phyloP scores from a whole-genome alignment of 2,888 invertebrate species.

The Aporophyla nigra region DNA sequence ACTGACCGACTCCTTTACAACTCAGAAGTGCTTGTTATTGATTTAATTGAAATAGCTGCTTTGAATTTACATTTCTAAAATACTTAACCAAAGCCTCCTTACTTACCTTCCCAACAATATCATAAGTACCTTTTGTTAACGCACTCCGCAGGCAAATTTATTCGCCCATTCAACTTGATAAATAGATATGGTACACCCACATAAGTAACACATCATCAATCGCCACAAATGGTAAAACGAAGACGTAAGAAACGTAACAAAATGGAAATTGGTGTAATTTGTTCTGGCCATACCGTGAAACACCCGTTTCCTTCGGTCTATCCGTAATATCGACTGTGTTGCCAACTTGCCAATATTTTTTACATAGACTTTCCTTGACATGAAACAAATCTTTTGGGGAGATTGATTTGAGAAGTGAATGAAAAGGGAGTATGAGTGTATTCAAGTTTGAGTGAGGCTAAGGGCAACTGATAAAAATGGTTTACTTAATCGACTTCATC shows the following conservation, averaged over 20 bases:
- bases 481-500: too few species aligned
- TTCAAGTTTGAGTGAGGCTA: not conserved
- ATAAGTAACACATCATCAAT: conserved; percentile 70
- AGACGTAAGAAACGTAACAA: conserved; percentile 69
- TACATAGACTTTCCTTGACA: conserved; percentile 48
- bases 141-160: conserved; percentile 32
- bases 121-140: conserved; percentile 13
- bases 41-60: too few species aligned
- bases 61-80: not conserved
- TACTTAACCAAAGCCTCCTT: not conserved
- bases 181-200: conserved; percentile 61
- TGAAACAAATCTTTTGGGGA: conserved; percentile 49
- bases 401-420: conserved; percentile 49
- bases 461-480: too few species aligned
- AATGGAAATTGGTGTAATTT: conserved; percentile 81
- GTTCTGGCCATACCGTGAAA: conserved; percentile 77
- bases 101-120: not conserved
- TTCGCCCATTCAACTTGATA: conserved; percentile 58
- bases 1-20: not conserved
- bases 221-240: conserved; percentile 69
- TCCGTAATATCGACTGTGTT: conserved; percentile 71
- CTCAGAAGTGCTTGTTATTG: not conserved
- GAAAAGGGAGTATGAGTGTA: not conserved
- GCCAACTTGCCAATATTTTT: conserved; percentile 61
- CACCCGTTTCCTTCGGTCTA: conserved; percentile 77